Evolutionary conservation across 2,113 vertebrate genomes (phyloP).

Genomic region (Dicerorhinus sumatrensis): DNA sequence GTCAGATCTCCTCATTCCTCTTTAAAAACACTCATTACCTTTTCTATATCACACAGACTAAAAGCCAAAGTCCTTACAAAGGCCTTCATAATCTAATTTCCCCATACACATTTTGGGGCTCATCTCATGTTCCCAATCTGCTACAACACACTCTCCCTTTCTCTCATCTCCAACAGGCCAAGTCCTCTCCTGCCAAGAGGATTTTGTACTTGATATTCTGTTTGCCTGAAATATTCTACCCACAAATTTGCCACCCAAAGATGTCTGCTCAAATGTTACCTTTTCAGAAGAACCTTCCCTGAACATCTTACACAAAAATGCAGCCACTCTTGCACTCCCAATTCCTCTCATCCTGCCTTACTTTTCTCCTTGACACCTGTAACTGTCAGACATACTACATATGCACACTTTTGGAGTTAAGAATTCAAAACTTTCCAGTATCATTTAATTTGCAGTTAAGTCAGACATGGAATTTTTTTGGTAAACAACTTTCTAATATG

Average conservation of each 20-base stretch:
- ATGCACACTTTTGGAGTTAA: background rate
- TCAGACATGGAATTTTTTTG: background rate
- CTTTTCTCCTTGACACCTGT: background rate
- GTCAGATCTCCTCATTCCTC: background rate
- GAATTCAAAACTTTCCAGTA: slow-evolving; percentile 7
- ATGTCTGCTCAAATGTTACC: background rate
- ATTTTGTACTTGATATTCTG: background rate
- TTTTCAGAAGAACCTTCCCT: background rate
- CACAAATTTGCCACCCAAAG: background rate
- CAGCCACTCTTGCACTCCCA: background rate
- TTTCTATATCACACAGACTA: background rate
- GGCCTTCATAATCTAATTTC: background rate
- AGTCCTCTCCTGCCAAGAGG: background rate
- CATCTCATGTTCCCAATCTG: background rate
- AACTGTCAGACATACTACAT: background rate
- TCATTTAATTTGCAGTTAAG: background rate
- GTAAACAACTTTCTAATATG: background rate
- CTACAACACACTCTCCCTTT: background rate
- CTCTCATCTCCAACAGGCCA: background rate
- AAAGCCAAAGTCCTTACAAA: background rate
- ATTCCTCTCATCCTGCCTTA: background rate
- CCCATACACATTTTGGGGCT: background rate
- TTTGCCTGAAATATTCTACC: background rate
- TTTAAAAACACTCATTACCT: background rate
- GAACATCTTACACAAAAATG: background rate